Evolutionary conservation across 1,140 invertebrate genomes (phyloP), one percentile per base, ranked within the genome.

Genomic region (Laodelphax striatellus): DNA sequence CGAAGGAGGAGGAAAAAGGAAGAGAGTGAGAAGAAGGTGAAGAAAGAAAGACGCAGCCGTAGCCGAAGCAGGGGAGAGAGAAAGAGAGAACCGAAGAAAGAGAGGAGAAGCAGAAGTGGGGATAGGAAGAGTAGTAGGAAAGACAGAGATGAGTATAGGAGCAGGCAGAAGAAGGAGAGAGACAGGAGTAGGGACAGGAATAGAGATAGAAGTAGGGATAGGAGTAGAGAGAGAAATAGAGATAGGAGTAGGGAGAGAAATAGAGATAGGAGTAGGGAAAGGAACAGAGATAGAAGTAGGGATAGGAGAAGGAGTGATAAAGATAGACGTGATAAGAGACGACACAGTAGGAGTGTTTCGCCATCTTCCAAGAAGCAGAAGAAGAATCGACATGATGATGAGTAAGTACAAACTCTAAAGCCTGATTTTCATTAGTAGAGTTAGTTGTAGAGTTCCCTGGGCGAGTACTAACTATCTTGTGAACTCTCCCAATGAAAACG

Each of bases 41-140:
- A 60, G 34, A 57, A 61, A 22, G 63, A 58, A 50, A 55, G 5
- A 64, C 57, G 63, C 31, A 59, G 65, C 63, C 65, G 63, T 21
- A 64, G 64, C 64, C 52, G 72, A 10, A 68, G 68, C 62, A 67
- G 71, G 64, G 65, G 67, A 64, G 71, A 67, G 42, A 61, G 74
- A 72, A 65, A 73, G 67, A 67, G 70, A 68, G 56, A 69, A 64
- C 52, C 60, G 67, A 56, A 73, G 61, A 66, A 62, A 55, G 64
- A 69, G 61, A 65, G 72, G 60, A 61, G 59, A 52, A 19, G 62
- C 59, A 19, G 62, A 13, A 46, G 59, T 22, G 67, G 64, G 64
- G 69, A 70, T 42, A 68, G 64, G 60, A 68, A 67, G 52, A 64
- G 60, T 17, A 59, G 67, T 50, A 71, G 69, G 54, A 63, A 71